Base-by-base conservation (phyloP, 2,113 vertebrate species). In the Burhinus bistriatus region DNA sequence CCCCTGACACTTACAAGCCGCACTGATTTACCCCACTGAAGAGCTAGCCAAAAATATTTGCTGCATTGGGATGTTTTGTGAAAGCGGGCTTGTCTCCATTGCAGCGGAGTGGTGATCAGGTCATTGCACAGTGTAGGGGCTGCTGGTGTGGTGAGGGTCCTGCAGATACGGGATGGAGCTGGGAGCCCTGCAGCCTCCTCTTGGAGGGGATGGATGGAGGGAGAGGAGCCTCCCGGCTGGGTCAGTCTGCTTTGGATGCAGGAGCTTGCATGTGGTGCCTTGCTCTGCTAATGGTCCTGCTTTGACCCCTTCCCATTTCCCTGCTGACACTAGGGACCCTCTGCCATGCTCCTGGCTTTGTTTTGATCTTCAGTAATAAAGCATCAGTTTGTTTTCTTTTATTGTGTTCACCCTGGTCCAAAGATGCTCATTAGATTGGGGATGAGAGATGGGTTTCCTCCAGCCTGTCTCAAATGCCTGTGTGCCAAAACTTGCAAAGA, bases 161-260 rank as follows among this genome's bases (percentile, higher is more conserved):
- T 61, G 59, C 71, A 79, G 80, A 36, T 83, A 65, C 1, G 2
- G 42, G 57, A 9, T 27, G 52, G 62, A 87, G 47, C 57, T 71
- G 62, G 21, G 51, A 72, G 11, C 29, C 25, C n/a, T 2, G 2
- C 3, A 4, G 65, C 9, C 38, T 66, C 29, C 51, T 70, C 66
- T 32, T 2, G 3, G 75, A 81, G 38, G 27, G 1, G 12, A 1
- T 44, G 58, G 18, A 15, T 47, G 36, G 36, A 75, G 15, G 0
- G 1, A 34, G 51, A 78, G 40, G 12, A 13, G 18, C 22, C 90
- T 82, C 26, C 64, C 0, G 45, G 34, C 18, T 58, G 51, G 34
- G 6, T 47, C 19, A 10, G 19, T 12, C 4, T 0, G 11, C 21
- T 85, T 75, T 5, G 15, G 51, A 3, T 8, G 49, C 1, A 3